Base-by-base conservation (phyloP, 2,113 vertebrate species). In the Grallaria varia region DNA sequence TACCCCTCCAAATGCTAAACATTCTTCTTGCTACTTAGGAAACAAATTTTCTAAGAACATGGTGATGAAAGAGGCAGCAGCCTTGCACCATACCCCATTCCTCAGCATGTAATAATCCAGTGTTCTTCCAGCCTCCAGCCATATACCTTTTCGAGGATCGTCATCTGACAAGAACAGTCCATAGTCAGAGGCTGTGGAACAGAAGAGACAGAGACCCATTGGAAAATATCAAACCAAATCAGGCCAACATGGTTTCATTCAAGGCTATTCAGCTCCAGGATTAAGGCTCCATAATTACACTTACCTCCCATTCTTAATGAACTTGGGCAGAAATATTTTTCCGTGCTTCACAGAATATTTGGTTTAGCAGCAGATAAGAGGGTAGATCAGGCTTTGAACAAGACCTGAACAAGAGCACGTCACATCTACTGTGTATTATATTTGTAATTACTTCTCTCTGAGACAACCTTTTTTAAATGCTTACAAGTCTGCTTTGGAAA, bases 101-200 rank as follows among this genome's bases (percentile, higher is more conserved):
- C 99, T 98, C 75, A 99, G 98, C 99, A 99, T 99, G 97, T 99
- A 99, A 96, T 99, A 99, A 98, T 99, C 99, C 97, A 99, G 97
- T 3, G 99, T 99, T 93, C 99, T 98, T 77, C 99, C 99, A 27
- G 99, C 99, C 95, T 99, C 99, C 83, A 99, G 97, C 99, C 99
- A 99, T 96, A 99, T 99, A 93, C 99, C 99, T 98, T 99, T 99
- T 42, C 99, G 98, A 53, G 99, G 99, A 96, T 99, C 99, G 67
- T 99, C 99, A 84, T 99, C 99, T 10, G 99, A 99, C 59, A 99
- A 97, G 96, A 99, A 99, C 50, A 99, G 97, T 52, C 99, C 99
- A 72, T 99, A 99, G 97, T 99, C 99, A 39, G 99, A 99, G 47
- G 99, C 99, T 99, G 97, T n/a, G 97, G 96, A 91, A 97, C 42